These are phyloP conservation scores for Ochotona princeps DNA, from an alignment of 2,113 vertebrate species.

Conservation along the genomic window DNA sequence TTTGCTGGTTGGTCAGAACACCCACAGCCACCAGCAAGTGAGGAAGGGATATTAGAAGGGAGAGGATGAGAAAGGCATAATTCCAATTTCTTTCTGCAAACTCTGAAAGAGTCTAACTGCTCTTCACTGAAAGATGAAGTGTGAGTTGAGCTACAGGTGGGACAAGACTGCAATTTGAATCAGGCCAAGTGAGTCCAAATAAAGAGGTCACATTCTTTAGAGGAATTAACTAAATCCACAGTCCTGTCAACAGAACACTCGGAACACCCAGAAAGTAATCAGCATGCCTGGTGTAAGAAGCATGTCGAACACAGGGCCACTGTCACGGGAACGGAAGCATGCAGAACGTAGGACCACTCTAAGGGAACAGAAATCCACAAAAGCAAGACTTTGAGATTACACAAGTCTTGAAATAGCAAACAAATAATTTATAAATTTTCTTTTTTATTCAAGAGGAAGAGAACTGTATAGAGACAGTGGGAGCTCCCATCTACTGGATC, in stretches of 20 bases:
- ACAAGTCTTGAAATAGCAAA: too few species aligned
- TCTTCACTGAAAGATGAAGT: background rate
- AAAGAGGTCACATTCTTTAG: background rate
- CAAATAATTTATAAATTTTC: too few species aligned
- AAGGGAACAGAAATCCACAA: background rate
- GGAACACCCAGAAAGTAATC: background rate
- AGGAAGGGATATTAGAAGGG: background rate
- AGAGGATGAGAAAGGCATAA: background rate
- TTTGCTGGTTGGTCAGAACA: background rate
- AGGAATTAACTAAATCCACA: background rate
- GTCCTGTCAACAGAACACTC: background rate
- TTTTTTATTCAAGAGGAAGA: too few species aligned
- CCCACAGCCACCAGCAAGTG: background rate
- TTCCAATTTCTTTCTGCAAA: background rate
- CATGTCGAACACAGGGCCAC: background rate
- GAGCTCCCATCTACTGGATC: too few species aligned
- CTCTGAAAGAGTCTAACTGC: background rate
- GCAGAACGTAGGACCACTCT: background rate
- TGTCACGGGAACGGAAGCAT: background rate
- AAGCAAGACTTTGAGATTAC: background rate
- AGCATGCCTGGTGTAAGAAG: background rate
- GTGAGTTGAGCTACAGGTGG: background rate
- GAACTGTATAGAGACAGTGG: too few species aligned
- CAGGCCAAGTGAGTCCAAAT: background rate
- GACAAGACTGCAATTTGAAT: background rate